A percentile compares a stretch with the other conserved stretches of the same genome.
Evolutionary conservation across 2,888 invertebrate genomes (phyloP).

Genomic region (Hetaerina titia): DNA sequence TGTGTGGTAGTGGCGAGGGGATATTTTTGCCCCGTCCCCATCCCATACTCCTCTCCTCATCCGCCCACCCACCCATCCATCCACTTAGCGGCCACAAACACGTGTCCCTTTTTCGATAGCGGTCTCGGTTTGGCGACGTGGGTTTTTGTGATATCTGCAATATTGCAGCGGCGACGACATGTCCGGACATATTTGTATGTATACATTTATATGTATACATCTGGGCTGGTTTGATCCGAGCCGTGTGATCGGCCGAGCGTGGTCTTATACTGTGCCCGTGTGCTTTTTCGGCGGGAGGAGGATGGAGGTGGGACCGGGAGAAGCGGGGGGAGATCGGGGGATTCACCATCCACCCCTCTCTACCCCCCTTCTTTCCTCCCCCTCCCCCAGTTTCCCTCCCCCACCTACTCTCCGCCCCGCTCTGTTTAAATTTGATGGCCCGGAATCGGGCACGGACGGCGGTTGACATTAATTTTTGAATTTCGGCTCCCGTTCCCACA

Average conservation of each 20-base stretch:
- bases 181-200: not conserved
- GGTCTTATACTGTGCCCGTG: not conserved
- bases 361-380: not conserved
- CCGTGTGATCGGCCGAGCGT: not conserved
- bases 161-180: not conserved
- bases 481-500: slow-evolving; percentile 48
- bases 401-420: not conserved
- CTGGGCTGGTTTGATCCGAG: not conserved
- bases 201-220: not conserved
- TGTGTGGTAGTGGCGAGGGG: not conserved
- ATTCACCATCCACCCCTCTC: not conserved
- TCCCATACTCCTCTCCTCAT: not conserved
- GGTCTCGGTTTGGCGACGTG: not conserved
- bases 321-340: not conserved
- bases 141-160: not conserved
- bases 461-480: slow-evolving; percentile 61
- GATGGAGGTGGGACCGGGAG: not conserved
- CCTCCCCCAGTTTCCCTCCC: not conserved
- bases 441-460: not conserved
- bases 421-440: slow-evolving; percentile 62
- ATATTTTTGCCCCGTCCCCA: not conserved
- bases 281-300: not conserved
- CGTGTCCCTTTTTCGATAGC: not conserved
- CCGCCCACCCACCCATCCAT: not conserved
- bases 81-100: not conserved